phyloP scores from a whole-genome alignment of 2,888 invertebrate species.

The Macaria liturata region DNA sequence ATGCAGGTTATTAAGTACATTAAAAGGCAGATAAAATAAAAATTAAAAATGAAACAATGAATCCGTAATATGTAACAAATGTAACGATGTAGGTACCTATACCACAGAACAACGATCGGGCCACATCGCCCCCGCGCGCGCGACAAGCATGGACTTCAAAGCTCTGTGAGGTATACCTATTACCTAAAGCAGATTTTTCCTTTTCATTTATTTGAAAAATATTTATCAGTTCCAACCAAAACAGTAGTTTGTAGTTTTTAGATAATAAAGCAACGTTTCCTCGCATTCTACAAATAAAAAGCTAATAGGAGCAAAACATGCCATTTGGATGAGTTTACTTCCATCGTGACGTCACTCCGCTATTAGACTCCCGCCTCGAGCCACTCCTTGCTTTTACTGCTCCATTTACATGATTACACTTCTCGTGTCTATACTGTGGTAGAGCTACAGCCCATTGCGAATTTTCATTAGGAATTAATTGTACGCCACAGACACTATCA shows the following conservation, averaged over 20 bases:
- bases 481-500: background rate
- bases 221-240: too few relatives aligned
- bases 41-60: too few relatives aligned
- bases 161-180: too few relatives aligned
- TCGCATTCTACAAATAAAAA: conserved; percentile 13
- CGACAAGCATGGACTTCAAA: too few relatives aligned
- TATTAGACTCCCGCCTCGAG: conserved; percentile 9
- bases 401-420: conserved; percentile 5
- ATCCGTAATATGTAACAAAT: too few relatives aligned
- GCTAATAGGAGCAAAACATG: conserved; percentile 15
- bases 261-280: conserved; percentile 10
- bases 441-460: background rate
- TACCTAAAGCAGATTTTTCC: too few relatives aligned
- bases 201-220: too few relatives aligned
- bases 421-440: background rate
- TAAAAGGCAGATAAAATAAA: too few relatives aligned
- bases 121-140: too few relatives aligned
- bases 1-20: too few relatives aligned
- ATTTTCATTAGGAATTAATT: conserved; percentile 5
- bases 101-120: too few relatives aligned
- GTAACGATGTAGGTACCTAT: too few relatives aligned
- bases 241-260: background rate
- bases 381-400: conserved; percentile 17
- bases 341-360: conserved; percentile 24
- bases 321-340: conserved; percentile 22